Evolutionary conservation across 1,140 invertebrate genomes (phyloP).

Genomic region (Centruroides sculpturatus): DNA sequence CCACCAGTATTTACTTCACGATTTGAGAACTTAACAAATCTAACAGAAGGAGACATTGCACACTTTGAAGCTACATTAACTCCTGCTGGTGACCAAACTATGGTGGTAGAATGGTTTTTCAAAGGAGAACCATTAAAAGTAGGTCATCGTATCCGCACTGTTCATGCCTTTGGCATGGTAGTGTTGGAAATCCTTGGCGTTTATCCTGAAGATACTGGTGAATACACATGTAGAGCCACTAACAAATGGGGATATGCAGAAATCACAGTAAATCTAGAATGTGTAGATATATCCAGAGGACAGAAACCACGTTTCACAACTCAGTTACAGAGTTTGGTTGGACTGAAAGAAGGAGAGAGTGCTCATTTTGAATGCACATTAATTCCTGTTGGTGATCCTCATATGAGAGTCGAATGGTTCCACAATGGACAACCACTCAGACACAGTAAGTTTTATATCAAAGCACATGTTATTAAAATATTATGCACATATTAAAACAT

Average conservation of each 20-base stretch:
- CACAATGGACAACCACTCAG: constrained; percentile 74
- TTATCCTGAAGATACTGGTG: constrained; percentile 53
- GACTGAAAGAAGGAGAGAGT: constrained; percentile 75
- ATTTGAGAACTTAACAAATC: constrained; percentile 61
- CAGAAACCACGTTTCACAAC: constrained; percentile 76
- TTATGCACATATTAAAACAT: neutral
- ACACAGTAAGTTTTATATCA: constrained; percentile 41
- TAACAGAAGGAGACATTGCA: constrained; percentile 78
- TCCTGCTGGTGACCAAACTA: constrained; percentile 85
- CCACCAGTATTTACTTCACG: constrained; percentile 75
- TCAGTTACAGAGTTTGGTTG: constrained; percentile 66
- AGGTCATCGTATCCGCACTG: constrained; percentile 66
- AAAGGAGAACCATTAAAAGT: constrained; percentile 69
- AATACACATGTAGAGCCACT: constrained; percentile 45
- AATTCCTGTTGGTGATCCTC: constrained; percentile 78
- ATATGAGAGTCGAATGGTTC: constrained; percentile 92
- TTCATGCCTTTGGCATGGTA: constrained; percentile 92
- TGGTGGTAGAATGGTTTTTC: constrained; percentile 96
- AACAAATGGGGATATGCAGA: constrained; percentile 42
- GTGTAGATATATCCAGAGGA: constrained; percentile 65
- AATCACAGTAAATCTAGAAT: constrained; percentile 65
- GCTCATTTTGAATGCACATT: constrained; percentile 52
- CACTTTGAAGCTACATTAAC: constrained; percentile 87
- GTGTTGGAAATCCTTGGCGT: constrained; percentile 88
- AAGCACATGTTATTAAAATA: neutral